A percentile compares a stretch with the other conserved stretches of the same genome.
phyloP scores from a whole-genome alignment of 1,140 invertebrate genomes.

The Agrilus planipennis region DNA sequence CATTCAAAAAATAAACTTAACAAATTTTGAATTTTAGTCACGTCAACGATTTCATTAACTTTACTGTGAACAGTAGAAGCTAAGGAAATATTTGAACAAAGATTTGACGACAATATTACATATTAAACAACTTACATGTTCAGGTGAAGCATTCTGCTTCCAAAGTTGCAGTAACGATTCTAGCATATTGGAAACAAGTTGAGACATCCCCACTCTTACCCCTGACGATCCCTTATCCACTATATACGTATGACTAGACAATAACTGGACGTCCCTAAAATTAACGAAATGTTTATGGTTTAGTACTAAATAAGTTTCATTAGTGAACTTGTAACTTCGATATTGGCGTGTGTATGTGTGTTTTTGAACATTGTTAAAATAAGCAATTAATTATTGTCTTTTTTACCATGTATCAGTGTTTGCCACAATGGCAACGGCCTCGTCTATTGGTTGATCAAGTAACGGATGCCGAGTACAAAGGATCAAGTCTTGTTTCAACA shows the following conservation, averaged over 20 bases:
- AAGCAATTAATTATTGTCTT: too few species aligned
- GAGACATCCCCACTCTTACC: slow-evolving; percentile 59
- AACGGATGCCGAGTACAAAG: slow-evolving; percentile 45
- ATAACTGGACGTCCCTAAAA: slow-evolving; percentile 41
- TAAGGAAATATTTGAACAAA: too few species aligned
- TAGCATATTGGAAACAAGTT: slow-evolving; percentile 69
- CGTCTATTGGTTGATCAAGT: slow-evolving; percentile 55
- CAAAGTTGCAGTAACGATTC: slow-evolving; percentile 70
- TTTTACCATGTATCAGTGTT: slow-evolving; percentile 75
- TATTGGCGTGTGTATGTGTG: too few species aligned
- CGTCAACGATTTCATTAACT: too few species aligned
- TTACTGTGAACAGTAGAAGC: too few species aligned
- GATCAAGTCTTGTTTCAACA: slow-evolving; percentile 40
- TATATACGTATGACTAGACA: slow-evolving; percentile 42
- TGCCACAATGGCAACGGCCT: slow-evolving; percentile 71
- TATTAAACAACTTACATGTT: slow-evolving; percentile 49
- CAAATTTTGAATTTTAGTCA: too few species aligned
- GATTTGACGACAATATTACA: too few species aligned
- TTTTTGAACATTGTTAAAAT: too few species aligned
- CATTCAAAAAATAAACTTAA: too few species aligned
- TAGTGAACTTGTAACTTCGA: too few species aligned
- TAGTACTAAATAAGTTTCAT: slow-evolving; percentile 62
- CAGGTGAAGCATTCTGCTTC: slow-evolving; percentile 48
- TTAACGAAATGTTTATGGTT: slow-evolving; percentile 9
- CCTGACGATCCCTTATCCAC: slow-evolving; percentile 34